These are phyloP conservation scores for Gari tellinella DNA, from an alignment of 2,888 invertebrate genomes.

Conservation along the genomic window DNA sequence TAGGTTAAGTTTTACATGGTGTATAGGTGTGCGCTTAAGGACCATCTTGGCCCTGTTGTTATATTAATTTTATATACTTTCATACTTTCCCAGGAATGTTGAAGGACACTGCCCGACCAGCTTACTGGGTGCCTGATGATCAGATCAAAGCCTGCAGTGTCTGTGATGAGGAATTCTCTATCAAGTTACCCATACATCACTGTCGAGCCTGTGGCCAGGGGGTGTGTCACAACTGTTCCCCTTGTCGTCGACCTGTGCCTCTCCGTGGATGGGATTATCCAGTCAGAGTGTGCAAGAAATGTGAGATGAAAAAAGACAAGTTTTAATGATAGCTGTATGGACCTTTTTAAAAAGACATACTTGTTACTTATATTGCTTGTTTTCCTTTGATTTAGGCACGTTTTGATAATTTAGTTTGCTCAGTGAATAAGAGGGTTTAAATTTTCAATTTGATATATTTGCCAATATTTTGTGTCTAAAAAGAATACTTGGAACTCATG, in stretches of 20 bases:
- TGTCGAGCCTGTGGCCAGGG: conserved; percentile 90
- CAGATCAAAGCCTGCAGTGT: conserved; percentile 89
- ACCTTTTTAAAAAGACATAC: no score
- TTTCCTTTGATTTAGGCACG: no score
- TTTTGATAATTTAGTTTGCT: no score
- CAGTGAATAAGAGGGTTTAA: no score
- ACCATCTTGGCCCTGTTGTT: no score
- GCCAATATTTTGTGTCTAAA: no score
- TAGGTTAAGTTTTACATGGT: no score
- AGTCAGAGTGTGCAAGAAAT: conserved; percentile 85
- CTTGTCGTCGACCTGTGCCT: conserved; percentile 83
- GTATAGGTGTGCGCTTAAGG: no score
- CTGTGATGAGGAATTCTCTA: conserved; percentile 87
- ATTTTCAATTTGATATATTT: no score
- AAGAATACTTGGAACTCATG: no score
- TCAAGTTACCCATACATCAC: conserved; percentile 87
- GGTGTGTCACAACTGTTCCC: conserved; percentile 87
- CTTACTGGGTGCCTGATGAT: conserved; percentile 92
- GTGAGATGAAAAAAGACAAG: conserved; percentile 73
- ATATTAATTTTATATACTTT: background rate
- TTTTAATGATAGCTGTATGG: conserved; percentile 4
- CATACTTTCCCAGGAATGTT: conserved; percentile 82
- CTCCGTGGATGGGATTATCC: conserved; percentile 85
- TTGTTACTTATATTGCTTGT: no score
- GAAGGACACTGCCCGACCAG: conserved; percentile 90